A percentile compares a stretch with the other conserved stretches of the same genome.
Conservation (phyloP, 2,113 vertebrate genomes). For the Oryzias curvinotus region DNA sequence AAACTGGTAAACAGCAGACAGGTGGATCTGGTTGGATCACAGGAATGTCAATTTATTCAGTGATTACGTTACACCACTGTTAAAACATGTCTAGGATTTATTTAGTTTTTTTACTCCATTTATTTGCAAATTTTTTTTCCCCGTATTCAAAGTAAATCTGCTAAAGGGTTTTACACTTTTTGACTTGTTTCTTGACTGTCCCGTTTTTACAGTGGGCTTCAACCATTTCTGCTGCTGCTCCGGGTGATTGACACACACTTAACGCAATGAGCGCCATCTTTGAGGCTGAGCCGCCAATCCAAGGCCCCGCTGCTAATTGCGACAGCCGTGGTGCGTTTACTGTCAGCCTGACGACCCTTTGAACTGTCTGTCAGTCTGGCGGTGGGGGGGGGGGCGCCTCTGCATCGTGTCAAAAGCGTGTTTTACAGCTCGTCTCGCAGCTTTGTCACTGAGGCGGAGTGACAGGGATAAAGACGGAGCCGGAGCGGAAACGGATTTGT, state of each 20-base stretch:
- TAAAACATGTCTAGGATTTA: too few species aligned
- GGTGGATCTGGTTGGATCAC: too few species aligned
- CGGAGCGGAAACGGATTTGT: slow-evolving; percentile 43
- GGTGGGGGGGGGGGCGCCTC: slow-evolving; percentile 52
- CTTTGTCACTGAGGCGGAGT: slow-evolving; percentile 55
- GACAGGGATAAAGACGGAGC: slow-evolving; percentile 39
- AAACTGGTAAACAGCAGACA: too few species aligned
- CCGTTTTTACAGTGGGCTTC: too few species aligned
- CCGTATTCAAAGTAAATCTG: too few species aligned
- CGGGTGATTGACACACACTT: slow-evolving; percentile 63
- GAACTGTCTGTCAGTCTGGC: slow-evolving; percentile 71
- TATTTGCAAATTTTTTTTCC: too few species aligned
- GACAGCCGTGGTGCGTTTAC: slow-evolving; percentile 65
- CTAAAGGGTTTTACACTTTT: too few species aligned
- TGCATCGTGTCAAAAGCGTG: slow-evolving; percentile 70
- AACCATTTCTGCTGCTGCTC: too few species aligned
- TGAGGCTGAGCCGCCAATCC: slow-evolving; percentile 49
- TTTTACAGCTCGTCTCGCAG: slow-evolving; percentile 66
- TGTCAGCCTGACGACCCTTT: slow-evolving; percentile 73
- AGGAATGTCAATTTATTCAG: too few species aligned
- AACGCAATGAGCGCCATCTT: slow-evolving; percentile 63
- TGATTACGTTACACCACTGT: too few species aligned
- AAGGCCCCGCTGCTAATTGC: slow-evolving; percentile 66
- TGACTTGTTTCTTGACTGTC: too few species aligned
- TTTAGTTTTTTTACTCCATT: too few species aligned